Conservation (phyloP, 2,113 vertebrate species). For the Elgaria multicarinata region DNA sequence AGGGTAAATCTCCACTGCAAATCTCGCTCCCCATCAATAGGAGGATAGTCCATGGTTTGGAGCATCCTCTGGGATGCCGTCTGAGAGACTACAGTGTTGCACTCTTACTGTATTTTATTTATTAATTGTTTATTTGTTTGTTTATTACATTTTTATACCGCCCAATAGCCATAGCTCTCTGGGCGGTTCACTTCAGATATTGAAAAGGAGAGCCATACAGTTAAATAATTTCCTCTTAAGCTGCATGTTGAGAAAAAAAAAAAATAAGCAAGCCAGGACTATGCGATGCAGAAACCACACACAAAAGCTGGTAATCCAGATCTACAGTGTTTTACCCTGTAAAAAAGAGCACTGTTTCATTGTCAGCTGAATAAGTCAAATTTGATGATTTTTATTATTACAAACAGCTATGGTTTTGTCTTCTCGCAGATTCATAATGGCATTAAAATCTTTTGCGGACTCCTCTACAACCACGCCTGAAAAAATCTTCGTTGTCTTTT, state of each 20-base stretch:
- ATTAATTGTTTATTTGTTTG: no score
- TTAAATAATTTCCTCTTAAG: neutral
- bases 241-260: neutral
- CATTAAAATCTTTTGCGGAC: slow-evolving; percentile 83
- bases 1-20: no score
- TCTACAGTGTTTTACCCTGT: neutral
- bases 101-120: no score
- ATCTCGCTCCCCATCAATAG: no score
- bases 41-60: no score
- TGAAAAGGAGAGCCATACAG: neutral
- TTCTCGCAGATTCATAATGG: slow-evolving; percentile 84
- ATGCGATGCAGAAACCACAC: neutral
- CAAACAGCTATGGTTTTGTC: slow-evolving; percentile 2
- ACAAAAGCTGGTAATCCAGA: neutral
- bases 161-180: no score
- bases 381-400: neutral
- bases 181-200: no score
- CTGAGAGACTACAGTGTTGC: no score
- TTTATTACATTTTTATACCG: no score
- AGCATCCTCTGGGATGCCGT: no score
- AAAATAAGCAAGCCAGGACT: neutral
- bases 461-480: slow-evolving; percentile 78
- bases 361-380: neutral
- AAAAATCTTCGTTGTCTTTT: slow-evolving; percentile 88
- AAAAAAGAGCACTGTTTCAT: neutral